Conservation (phyloP, 2,888 invertebrate genomes). For the Synergus japonicus region DNA sequence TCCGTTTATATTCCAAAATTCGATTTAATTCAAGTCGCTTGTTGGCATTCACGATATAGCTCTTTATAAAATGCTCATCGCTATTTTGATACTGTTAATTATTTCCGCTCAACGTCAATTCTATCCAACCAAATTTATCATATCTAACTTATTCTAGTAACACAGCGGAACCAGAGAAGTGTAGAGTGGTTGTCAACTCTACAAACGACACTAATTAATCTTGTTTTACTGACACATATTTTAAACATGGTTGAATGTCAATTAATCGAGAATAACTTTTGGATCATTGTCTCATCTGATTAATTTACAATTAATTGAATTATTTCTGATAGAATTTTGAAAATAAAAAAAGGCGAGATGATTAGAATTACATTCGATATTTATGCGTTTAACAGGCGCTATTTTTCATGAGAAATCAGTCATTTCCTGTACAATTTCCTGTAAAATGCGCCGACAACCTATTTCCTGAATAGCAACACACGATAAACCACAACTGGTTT, state of each 20-base stretch:
- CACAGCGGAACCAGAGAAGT: not conserved
- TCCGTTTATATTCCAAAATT: not conserved
- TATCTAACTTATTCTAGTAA: not conserved
- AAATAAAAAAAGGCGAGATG: not conserved
- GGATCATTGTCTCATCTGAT: not conserved
- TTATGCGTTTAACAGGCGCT: not conserved
- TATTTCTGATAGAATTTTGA: not conserved
- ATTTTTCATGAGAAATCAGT: not conserved
- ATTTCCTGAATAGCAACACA: slow-evolving; percentile 15
- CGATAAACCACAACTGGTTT: not conserved
- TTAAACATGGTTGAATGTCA: not conserved
- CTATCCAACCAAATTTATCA: slow-evolving; percentile 11
- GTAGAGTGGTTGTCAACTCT: not conserved
- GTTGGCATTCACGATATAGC: not conserved
- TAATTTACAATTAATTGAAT: not conserved
- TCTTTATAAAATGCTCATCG: slow-evolving; percentile 10
- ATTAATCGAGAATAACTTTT: not conserved
- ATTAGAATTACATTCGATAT: not conserved
- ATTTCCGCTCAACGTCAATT: slow-evolving; percentile 4
- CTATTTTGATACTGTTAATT: slow-evolving; percentile 14
- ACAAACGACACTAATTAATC: not conserved
- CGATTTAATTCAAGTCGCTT: not conserved
- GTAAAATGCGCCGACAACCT: not conserved
- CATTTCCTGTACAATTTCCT: slow-evolving; percentile 13
- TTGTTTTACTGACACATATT: not conserved